Conservation (phyloP, 2,888 invertebrate species). For the Horisme vitalbata region DNA sequence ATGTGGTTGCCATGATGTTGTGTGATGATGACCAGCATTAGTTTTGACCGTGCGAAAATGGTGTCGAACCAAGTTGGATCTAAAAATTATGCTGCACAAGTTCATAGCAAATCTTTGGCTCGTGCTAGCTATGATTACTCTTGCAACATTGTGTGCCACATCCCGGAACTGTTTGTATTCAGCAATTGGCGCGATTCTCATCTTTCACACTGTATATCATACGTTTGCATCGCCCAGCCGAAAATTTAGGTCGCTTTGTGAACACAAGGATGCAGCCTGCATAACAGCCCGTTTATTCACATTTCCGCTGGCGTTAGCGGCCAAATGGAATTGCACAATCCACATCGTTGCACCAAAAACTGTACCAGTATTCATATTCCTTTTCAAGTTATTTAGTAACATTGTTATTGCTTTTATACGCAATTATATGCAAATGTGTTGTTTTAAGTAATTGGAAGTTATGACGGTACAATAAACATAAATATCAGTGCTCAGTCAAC, state of each 20-base stretch:
- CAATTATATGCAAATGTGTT: too few species aligned
- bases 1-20: too few species aligned
- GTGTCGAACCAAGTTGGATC: too few species aligned
- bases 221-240: slow-evolving; percentile 42
- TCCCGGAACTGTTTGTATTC: slow-evolving; percentile 58
- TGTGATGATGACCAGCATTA: too few species aligned
- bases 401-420: neutral
- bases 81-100: too few species aligned
- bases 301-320: slow-evolving; percentile 46
- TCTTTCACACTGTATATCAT: slow-evolving; percentile 47
- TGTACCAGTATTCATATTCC: slow-evolving; percentile 27
- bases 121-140: too few species aligned
- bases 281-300: slow-evolving; percentile 43
- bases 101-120: too few species aligned
- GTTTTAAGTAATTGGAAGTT: neutral
- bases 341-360: slow-evolving; percentile 33
- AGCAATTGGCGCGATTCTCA: slow-evolving; percentile 61
- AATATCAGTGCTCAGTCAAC: slow-evolving; percentile 6
- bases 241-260: slow-evolving; percentile 58
- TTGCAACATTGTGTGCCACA: slow-evolving; percentile 39
- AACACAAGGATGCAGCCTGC: slow-evolving; percentile 44
- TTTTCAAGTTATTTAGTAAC: slow-evolving; percentile 2
- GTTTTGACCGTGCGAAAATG: too few species aligned
- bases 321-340: slow-evolving; percentile 33
- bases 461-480: slow-evolving; percentile 16